Base-by-base conservation (phyloP, 2,888 invertebrate genomes). In the Philhelius pedissequus region DNA sequence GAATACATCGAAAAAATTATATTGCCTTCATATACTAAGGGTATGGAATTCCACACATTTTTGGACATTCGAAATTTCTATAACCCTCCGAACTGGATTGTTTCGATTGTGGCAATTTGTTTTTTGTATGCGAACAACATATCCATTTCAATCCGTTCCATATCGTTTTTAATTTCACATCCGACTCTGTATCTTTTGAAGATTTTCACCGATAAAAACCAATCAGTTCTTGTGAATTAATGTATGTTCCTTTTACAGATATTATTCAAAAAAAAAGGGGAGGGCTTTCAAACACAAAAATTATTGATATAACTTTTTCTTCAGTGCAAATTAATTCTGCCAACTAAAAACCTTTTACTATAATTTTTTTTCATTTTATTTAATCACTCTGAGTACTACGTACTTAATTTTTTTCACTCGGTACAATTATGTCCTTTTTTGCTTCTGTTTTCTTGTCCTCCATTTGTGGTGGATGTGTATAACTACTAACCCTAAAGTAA, bases 401-500 rank as follows among this genome's bases (percentile, higher is more conserved):
- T 56, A 56, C 15, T 52, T 15, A 11, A 13, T 56, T 35, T 35
- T 56, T 35, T 13, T 1, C 22, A 22, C 20, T 35, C 7, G 15
- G 35, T 22, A 20, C 22, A 66, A 25, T 52, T 38, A 48, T 27
- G 2, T 27, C 4, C 1, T 22, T 15, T 70, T 50, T 40, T 52
- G 9, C 9, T 43, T 18, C 15, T 22, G 1, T 22, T 20, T n/a
- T 48, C 22, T 40, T 50, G 18, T 54, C 27, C 43, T 32, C 30
- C 38, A 11, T 38, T 64, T 22, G 30, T 38, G 64, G 66, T 45
- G 48, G 48, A 22, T 25, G 6, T 48, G 54, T 35, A 56, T 35
- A 56, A 35, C 35, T 35, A 54, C 25, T 58, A 52, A 68, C 68
- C 48, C 66, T 68, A 9, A 27, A 75, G 68, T 68, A 58, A 58